Conservation (phyloP, 1,140 invertebrate genomes). For the Polypedilum pembai region DNA sequence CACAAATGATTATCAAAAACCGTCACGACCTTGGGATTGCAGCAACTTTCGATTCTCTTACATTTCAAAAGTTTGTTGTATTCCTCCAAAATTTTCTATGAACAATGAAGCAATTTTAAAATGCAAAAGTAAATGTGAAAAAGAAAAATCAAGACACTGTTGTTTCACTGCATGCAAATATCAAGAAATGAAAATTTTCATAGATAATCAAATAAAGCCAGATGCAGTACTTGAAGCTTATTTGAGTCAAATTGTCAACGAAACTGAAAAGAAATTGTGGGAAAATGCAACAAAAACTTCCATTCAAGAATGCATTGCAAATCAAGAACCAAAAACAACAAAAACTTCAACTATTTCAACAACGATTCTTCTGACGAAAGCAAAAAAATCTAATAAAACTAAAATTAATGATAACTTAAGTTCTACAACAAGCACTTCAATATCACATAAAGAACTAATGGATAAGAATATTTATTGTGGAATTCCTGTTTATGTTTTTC, state of each 20-base stretch:
- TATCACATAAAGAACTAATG: neutral
- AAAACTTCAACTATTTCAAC: neutral
- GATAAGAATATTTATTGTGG: neutral
- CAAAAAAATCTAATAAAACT: neutral
- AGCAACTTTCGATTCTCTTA: neutral
- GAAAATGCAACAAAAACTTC: neutral
- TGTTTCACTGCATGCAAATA: neutral
- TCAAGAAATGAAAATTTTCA: neutral
- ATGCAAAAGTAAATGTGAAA: neutral
- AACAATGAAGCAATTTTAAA: neutral
- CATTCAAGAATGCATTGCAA: neutral
- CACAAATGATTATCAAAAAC: neutral
- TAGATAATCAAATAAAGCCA: neutral
- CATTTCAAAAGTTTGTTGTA: neutral
- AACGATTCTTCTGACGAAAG: neutral
- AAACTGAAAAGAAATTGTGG: neutral
- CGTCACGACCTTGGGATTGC: neutral
- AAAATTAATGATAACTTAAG: neutral
- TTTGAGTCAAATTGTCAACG: neutral
- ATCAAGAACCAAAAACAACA: neutral
- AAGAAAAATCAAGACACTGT: neutral
- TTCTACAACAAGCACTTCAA: neutral
- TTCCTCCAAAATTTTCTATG: neutral
- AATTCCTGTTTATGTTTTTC: neutral
- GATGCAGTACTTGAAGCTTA: neutral